Conservation (phyloP, 2,113 vertebrate genomes). For the Larimichthys polyactis region DNA sequence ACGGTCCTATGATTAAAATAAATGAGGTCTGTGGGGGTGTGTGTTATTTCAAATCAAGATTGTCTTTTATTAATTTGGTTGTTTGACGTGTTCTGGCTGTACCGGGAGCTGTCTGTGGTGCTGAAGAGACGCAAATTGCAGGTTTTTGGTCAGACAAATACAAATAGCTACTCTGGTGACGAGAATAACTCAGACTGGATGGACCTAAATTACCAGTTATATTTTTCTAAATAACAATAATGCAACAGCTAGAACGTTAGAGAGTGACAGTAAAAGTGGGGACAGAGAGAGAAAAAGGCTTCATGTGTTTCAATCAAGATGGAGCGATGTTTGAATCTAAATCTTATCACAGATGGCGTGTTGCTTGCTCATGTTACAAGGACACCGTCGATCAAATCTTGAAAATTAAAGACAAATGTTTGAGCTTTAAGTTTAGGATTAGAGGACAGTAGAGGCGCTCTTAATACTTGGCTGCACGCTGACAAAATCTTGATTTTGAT, state of each 20-base stretch:
- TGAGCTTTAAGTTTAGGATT: no score
- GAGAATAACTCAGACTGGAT: no score
- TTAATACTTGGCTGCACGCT: no score
- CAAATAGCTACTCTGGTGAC: background rate
- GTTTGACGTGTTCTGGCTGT: background rate
- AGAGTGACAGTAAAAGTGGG: background rate
- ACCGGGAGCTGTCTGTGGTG: slow-evolving; percentile 30
- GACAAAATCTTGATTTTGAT: no score
- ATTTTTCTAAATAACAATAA: no score
- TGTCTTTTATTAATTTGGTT: slow-evolving; percentile 10
- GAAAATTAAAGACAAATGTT: no score
- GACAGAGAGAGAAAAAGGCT: no score
- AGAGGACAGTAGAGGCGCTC: no score
- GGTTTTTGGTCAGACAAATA: background rate
- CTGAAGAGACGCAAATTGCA: slow-evolving; percentile 12
- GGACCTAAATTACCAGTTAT: no score
- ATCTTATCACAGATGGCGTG: background rate
- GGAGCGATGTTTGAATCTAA: no score
- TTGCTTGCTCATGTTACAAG: background rate
- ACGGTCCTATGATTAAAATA: slow-evolving; percentile 58
- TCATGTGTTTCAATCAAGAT: no score
- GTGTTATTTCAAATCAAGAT: slow-evolving; percentile 18
- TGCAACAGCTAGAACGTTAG: background rate
- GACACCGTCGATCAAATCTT: no score
- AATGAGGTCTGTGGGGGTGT: slow-evolving; percentile 50